Base-by-base conservation (phyloP, 2,113 vertebrate genomes). In the Gymnarchus niloticus region DNA sequence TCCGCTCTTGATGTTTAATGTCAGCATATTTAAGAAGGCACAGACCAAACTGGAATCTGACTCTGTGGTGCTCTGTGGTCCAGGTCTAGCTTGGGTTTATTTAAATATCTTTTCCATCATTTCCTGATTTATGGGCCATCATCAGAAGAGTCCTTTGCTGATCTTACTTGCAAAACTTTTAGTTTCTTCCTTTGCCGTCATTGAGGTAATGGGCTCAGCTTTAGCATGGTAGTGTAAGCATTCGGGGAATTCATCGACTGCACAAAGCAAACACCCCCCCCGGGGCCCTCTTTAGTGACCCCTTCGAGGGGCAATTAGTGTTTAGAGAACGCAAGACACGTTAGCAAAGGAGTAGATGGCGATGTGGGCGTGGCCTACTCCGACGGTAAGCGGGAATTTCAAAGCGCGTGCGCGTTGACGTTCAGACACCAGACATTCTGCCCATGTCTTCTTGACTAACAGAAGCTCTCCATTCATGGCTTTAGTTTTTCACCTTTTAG, bases 31-130 rank as follows among this genome's bases (percentile, higher is more conserved):
- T 73, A 41, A 41, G 41, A 73, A 19, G 65, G 65, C 65, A 41
- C 65, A 41, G 33, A 73, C 33, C 65, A 73, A 33, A 73, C n/a
- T n/a, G n/a, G n/a, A n/a, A n/a, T n/a, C n/a, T n/a, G n/a, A n/a
- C n/a, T n/a, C n/a, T 73, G 65, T 73, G 65, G 65, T 41, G n/a
- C 65, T 37, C 65, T 41, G 33, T 41, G 88, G 89, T 89, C 89
- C 84, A 87, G 88, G 86, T 83, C 88, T 90, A 91, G 87, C 88
- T 88, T 89, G 87, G 87, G 89, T 90, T 91, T 89, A 91, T 90
- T 90, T 90, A 89, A 91, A 91, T 90, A 88, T 69, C 88, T 88
- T 90, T 91, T 90, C 89, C 90, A 91, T 90, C 89, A 88, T 87
- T 87, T 65, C 83, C 85, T 91, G 90, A 91, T 91, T 91, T 91